These are phyloP conservation scores for Elachura formosa DNA, from an alignment of 2,113 vertebrate species.

Conservation along the genomic window DNA sequence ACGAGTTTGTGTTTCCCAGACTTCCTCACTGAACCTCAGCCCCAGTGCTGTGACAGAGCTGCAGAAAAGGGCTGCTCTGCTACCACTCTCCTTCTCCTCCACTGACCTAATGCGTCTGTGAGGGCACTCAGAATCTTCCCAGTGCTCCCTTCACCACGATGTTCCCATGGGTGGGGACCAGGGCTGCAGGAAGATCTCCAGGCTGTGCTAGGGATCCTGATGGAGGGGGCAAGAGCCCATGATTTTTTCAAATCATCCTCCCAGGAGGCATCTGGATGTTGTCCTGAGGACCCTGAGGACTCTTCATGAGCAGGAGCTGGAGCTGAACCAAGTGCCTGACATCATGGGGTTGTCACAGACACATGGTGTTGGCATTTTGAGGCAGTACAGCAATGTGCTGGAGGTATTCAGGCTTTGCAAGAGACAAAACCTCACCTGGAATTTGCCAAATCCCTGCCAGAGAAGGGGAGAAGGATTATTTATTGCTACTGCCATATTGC, in stretches of 20 bases:
- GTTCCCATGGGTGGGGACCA: background rate
- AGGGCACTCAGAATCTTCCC: background rate
- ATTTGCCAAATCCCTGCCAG: background rate
- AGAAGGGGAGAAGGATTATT: background rate
- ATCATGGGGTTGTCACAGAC: background rate
- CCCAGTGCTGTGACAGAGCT: accelerated
- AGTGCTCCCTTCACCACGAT: background rate
- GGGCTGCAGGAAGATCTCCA: background rate
- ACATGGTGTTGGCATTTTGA: accelerated
- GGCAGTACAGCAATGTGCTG: background rate
- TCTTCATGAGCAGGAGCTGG: background rate
- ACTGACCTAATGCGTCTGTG: accelerated
- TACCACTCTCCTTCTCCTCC: background rate
- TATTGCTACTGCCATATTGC: background rate
- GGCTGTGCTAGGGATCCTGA: background rate
- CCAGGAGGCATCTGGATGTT: background rate
- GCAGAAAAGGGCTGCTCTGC: background rate
- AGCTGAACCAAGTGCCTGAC: background rate
- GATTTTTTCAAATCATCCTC: background rate
- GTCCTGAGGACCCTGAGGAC: background rate
- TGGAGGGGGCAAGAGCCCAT: background rate
- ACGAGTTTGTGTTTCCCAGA: accelerated
- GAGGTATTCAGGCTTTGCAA: background rate
- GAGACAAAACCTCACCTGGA: background rate
- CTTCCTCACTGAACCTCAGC: accelerated